phyloP scores from a whole-genome alignment of 2,888 invertebrate species.

The Prostheceraeus crozeri region DNA sequence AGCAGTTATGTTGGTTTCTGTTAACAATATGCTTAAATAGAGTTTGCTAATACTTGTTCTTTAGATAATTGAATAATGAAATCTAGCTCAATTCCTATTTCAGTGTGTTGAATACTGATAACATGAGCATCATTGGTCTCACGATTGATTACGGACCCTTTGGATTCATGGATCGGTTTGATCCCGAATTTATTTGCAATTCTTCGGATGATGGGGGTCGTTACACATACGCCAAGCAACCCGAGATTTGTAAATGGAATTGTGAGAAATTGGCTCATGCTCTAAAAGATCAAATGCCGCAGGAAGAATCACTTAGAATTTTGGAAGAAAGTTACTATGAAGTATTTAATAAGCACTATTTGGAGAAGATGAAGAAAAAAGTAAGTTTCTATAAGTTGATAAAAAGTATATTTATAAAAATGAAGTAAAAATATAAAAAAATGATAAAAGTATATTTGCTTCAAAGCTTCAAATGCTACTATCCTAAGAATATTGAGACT shows the following conservation, averaged over 20 bases:
- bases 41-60: too few species aligned
- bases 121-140: slow-evolving; percentile 63
- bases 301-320: slow-evolving; percentile 45
- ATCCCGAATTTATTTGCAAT: slow-evolving; percentile 64
- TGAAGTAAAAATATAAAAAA: too few species aligned
- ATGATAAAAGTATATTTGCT: too few species aligned
- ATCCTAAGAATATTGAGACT: too few species aligned
- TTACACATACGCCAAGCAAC: slow-evolving; percentile 63
- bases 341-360: slow-evolving; percentile 51
- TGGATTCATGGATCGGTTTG: slow-evolving; percentile 65
- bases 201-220: slow-evolving; percentile 63
- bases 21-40: too few species aligned
- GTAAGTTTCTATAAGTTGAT: slow-evolving; percentile 58
- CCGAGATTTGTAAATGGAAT: slow-evolving; percentile 65
- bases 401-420: too few species aligned
- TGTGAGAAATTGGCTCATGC: slow-evolving; percentile 63
- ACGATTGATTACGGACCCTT: slow-evolving; percentile 67
- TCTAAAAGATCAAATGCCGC: slow-evolving; percentile 57
- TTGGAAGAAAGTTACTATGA: slow-evolving; percentile 51
- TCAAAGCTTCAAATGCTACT: too few species aligned
- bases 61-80: too few species aligned
- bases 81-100: background rate
- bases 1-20: too few species aligned
- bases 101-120: slow-evolving; percentile 57
- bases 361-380: slow-evolving; percentile 60